Conservation (phyloP, 2,888 invertebrate genomes). For the Drosophila dives region DNA sequence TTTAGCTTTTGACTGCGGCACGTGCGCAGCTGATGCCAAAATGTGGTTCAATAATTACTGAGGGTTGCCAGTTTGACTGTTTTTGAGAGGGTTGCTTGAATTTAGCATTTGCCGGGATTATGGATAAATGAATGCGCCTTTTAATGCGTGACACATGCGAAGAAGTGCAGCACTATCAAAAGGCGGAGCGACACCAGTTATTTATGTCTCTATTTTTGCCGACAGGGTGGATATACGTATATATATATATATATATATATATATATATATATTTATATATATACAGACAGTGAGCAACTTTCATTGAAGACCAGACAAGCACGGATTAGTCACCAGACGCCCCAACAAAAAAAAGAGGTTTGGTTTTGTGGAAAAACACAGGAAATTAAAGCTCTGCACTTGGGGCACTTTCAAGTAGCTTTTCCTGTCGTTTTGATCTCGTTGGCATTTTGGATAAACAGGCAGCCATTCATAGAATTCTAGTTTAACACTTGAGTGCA, state of each 20-base stretch:
- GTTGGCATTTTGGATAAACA: slow-evolving; percentile 2
- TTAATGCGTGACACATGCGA: slow-evolving; percentile 45
- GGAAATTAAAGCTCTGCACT: slow-evolving; percentile 32
- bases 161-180: slow-evolving; percentile 33
- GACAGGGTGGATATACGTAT: slow-evolving; percentile 27
- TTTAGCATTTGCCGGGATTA: slow-evolving; percentile 44
- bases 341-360: background rate
- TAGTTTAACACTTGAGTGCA: slow-evolving; percentile 31
- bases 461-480: background rate
- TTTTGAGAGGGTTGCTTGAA: slow-evolving; percentile 31
- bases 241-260: background rate
- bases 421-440: background rate
- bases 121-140: slow-evolving; percentile 37
- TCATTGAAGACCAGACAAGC: slow-evolving; percentile 8
- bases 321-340: slow-evolving; percentile 50
- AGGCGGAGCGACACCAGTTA: slow-evolving; percentile 42
- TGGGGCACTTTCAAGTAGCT: slow-evolving; percentile 16
- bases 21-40: slow-evolving; percentile 32
- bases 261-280: background rate
- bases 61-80: slow-evolving; percentile 27
- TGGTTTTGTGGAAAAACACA: slow-evolving; percentile 3
- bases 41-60: slow-evolving; percentile 29
- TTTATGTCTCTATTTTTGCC: slow-evolving; percentile 66
- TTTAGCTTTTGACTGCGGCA: slow-evolving; percentile 52
- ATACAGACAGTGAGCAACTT: slow-evolving; percentile 25